Evolutionary conservation across 2,888 invertebrate species (phyloP).

Genomic region (Apomyelois bistriatella): DNA sequence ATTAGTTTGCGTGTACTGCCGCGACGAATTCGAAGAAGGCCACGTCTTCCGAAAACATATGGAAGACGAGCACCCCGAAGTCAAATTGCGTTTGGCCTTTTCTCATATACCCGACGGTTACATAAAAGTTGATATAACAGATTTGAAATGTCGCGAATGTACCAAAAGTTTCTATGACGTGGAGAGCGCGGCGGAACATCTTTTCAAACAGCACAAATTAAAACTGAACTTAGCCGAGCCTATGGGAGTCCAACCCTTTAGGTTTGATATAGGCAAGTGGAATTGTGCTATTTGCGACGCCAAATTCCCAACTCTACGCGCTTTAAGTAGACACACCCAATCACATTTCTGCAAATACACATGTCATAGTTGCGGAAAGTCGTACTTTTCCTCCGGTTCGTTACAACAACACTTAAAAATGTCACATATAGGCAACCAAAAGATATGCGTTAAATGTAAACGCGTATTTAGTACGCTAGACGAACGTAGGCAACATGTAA

Average conservation of each 20-base stretch:
- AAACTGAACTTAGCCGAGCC: conserved; percentile 20
- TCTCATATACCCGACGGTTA: conserved; percentile 24
- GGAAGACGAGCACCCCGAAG: conserved; percentile 29
- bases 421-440: conserved; percentile 23
- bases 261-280: conserved; percentile 24
- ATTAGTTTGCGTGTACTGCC: conserved; percentile 39
- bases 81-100: conserved; percentile 23
- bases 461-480: conserved; percentile 26
- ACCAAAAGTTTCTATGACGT: conserved; percentile 20
- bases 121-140: conserved; percentile 36
- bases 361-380: conserved; percentile 40
- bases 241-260: conserved; percentile 33
- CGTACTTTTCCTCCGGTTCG: conserved; percentile 29
- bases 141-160: conserved; percentile 36
- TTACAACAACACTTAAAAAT: conserved; percentile 29
- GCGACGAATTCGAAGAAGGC: conserved; percentile 31
- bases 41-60: conserved; percentile 37
- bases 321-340: conserved; percentile 37
- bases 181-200: conserved; percentile 28
- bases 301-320: conserved; percentile 30
- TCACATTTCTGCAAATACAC: conserved; percentile 36
- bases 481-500: conserved; percentile 29
- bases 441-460: conserved; percentile 34
- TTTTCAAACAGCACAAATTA: conserved; percentile 22
- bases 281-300: conserved; percentile 32